A percentile compares a stretch with the other conserved stretches of the same genome.
phyloP scores from a whole-genome alignment of 2,797 vertebrate genomes.

The Siniperca scherzeri region DNA sequence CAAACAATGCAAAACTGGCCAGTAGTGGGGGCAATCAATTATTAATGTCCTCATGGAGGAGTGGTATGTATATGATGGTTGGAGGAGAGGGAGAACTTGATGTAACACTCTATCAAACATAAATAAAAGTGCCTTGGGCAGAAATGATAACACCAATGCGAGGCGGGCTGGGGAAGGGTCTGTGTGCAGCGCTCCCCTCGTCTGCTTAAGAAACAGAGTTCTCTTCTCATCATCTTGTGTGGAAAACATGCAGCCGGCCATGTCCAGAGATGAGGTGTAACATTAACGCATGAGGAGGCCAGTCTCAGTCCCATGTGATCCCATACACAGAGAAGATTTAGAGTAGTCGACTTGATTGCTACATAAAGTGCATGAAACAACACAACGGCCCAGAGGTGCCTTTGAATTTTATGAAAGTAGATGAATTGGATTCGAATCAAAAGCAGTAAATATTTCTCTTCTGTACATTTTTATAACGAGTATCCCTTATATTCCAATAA shows the following conservation, averaged over 20 bases:
- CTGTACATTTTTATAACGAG: conserved; percentile 9
- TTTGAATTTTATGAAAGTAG: conserved; percentile 24
- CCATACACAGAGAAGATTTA: conserved; percentile 8
- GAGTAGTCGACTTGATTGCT: conserved; percentile 37
- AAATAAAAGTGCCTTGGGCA: conserved; percentile 61
- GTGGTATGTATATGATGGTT: conserved; percentile 37
- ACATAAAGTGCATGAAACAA: conserved; percentile 37
- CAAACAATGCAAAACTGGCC: conserved; percentile 40
- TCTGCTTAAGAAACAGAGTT: conserved; percentile 60
- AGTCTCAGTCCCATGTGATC: conserved; percentile 35
- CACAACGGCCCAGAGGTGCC: conserved; percentile 30
- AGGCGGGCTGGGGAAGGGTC: conserved; percentile 25
- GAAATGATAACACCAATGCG: conserved; percentile 40
- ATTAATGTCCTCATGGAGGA: conserved; percentile 51
- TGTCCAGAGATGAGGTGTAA: conserved; percentile 65
- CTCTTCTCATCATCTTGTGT: conserved; percentile 43
- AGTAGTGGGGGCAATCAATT: conserved; percentile 47
- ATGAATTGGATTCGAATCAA: conserved; percentile 17
- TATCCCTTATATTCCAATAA: neutral
- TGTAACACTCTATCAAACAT: conserved; percentile 60
- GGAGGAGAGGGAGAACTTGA: conserved; percentile 40
- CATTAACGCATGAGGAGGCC: conserved; percentile 53
- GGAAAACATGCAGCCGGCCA: conserved; percentile 55
- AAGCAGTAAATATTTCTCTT: conserved; percentile 30
- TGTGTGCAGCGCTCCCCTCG: conserved; percentile 22